Percentiles rank a stretch among this genome's conserved stretches.
These are phyloP conservation scores for Orgyia antiqua DNA, from an alignment of 2,888 invertebrate species.

Conservation along the genomic window DNA sequence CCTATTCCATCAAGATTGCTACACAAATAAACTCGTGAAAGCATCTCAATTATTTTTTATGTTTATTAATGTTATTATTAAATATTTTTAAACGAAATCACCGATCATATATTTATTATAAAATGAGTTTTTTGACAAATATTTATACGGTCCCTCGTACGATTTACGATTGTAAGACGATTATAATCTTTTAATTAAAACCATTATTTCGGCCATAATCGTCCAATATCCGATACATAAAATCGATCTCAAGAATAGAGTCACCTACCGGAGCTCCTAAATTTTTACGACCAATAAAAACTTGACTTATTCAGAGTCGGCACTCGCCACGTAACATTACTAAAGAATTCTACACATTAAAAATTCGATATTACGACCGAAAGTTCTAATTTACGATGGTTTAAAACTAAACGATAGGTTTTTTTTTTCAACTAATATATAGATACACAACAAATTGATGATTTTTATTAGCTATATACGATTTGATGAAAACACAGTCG, in stretches of 20 bases:
- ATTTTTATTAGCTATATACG: constrained; percentile 39
- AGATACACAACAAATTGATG: constrained; percentile 44
- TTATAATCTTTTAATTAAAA: constrained; percentile 47
- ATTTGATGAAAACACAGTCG: constrained; percentile 50
- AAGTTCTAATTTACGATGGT: constrained; percentile 68
- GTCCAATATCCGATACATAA: constrained; percentile 38
- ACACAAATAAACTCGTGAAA: too few species aligned
- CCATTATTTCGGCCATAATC: constrained; percentile 26
- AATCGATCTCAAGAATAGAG: constrained; percentile 51
- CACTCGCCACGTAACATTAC: constrained; percentile 43
- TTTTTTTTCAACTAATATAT: constrained; percentile 39
- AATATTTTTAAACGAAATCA: constrained; percentile 12
- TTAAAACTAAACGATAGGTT: constrained; percentile 58
- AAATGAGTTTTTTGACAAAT: constrained; percentile 35
- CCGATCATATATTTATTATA: constrained; percentile 21
- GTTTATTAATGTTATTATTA: constrained; percentile 7
- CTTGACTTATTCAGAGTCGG: constrained; percentile 60
- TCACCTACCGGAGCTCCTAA: constrained; percentile 51
- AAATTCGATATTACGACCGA: constrained; percentile 72
- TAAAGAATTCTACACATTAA: constrained; percentile 45
- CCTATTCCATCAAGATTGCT: too few species aligned
- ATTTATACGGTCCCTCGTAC: constrained; percentile 33
- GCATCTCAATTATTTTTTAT: constrained; percentile 1
- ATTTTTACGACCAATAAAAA: constrained; percentile 72
- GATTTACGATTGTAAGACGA: constrained; percentile 39